A percentile compares a stretch with the other conserved stretches of the same genome.
phyloP scores from a whole-genome alignment of 2,113 vertebrate species.

The Mirounga angustirostris region DNA sequence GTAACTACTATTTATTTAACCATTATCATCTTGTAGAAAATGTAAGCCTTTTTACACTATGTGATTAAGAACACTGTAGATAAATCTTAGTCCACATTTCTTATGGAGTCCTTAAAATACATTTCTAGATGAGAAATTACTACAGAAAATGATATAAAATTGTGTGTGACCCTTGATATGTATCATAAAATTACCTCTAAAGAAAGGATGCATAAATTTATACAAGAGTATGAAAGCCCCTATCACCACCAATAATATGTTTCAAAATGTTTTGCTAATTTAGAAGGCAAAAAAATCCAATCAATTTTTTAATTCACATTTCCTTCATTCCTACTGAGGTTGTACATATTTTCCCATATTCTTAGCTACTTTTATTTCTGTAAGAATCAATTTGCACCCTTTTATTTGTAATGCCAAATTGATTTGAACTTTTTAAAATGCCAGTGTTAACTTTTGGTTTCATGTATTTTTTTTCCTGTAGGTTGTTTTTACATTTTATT shows the following conservation, averaged over 20 bases:
- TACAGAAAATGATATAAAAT: background rate
- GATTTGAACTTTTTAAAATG: background rate
- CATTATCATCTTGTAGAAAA: background rate
- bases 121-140: background rate
- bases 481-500: background rate
- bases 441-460: background rate
- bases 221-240: background rate
- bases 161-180: background rate
- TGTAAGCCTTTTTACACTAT: background rate
- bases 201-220: background rate
- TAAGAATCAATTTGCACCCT: background rate
- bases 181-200: background rate
- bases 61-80: background rate
- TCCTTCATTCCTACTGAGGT: background rate
- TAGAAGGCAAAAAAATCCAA: background rate
- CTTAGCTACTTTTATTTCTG: background rate
- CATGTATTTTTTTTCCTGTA: background rate
- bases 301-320: background rate
- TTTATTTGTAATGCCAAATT: background rate
- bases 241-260: background rate
- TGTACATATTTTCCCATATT: background rate
- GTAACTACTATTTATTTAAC: constrained; percentile 8
- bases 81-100: background rate
- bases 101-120: background rate
- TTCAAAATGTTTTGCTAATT: background rate